Percentiles rank a stretch among this genome's conserved stretches.
phyloP scores from a whole-genome alignment of 1,140 invertebrate species.

The Drosophila serrata region DNA sequence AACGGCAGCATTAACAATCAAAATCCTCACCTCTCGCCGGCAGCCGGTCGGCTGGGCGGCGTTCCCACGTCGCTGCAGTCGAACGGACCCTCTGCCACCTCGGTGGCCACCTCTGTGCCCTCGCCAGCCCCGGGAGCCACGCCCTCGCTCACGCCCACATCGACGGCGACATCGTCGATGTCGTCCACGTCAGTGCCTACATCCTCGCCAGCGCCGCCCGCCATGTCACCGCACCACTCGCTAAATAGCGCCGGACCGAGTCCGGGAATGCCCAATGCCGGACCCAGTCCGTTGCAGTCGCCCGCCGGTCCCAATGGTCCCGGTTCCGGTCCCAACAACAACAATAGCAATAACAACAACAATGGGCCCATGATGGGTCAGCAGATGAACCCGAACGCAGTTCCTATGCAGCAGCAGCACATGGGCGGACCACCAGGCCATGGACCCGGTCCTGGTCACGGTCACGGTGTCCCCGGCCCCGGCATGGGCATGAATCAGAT shows the following conservation, averaged over 20 bases:
- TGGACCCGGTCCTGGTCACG: slow-evolving; percentile 48
- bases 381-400: slow-evolving; percentile 79
- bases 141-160: slow-evolving; percentile 50
- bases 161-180: slow-evolving; percentile 57
- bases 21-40: slow-evolving; percentile 77
- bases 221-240: slow-evolving; percentile 80
- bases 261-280: slow-evolving; percentile 72
- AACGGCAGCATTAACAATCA: slow-evolving; percentile 79
- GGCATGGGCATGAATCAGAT: slow-evolving; percentile 83
- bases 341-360: slow-evolving; percentile 83
- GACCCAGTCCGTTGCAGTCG: slow-evolving; percentile 79
- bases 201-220: slow-evolving; percentile 81
- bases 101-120: slow-evolving; percentile 41
- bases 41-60: slow-evolving; percentile 68
- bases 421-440: slow-evolving; percentile 69
- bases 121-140: slow-evolving; percentile 48
- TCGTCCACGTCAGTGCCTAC: slow-evolving; percentile 83
- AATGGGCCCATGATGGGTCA: slow-evolving; percentile 79
- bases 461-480: slow-evolving; percentile 57
- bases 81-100: slow-evolving; percentile 65
- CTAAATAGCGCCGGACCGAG: slow-evolving; percentile 77
- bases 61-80: slow-evolving; percentile 71
- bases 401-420: slow-evolving; percentile 82
- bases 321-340: slow-evolving; percentile 30
- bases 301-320: slow-evolving; percentile 84